phyloP scores from a whole-genome alignment of 2,797 vertebrate species.

The Sebastes steindachneri region DNA sequence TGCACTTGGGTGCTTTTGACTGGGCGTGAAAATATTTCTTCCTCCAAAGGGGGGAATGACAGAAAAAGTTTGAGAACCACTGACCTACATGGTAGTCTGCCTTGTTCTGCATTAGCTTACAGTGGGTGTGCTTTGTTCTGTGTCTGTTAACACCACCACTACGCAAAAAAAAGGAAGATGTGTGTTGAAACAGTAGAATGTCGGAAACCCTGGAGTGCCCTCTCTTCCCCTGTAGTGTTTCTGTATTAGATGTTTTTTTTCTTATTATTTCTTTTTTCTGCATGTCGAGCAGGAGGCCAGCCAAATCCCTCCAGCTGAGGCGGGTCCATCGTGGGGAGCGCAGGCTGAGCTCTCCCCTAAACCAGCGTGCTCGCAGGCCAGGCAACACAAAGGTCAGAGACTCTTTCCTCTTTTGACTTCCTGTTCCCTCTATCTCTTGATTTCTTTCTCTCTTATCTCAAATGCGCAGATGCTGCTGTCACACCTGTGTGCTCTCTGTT shows the following conservation, averaged over 20 bases:
- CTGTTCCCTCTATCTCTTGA: constrained; percentile 1
- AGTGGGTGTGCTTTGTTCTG: background rate
- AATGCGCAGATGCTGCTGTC: constrained; percentile 20
- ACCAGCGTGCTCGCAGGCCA: constrained; percentile 51
- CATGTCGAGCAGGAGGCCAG: constrained; percentile 62
- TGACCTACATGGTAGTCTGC: background rate
- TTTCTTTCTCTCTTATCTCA: background rate
- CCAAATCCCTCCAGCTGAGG: constrained; percentile 61
- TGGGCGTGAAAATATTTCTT: too few species aligned
- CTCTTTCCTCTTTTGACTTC: constrained; percentile 14
- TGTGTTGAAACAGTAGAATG: constrained; percentile 3
- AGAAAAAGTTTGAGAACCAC: too few species aligned
- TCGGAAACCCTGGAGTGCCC: background rate
- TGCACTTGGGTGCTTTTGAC: too few species aligned
- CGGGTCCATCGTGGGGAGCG: constrained; percentile 56
- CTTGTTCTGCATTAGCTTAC: background rate
- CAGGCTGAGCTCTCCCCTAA: constrained; percentile 64
- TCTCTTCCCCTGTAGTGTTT: background rate
- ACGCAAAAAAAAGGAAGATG: background rate
- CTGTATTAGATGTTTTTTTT: background rate
- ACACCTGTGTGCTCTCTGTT: constrained; percentile 57
- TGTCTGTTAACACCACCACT: background rate
- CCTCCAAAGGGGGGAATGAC: too few species aligned
- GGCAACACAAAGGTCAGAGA: constrained; percentile 76
- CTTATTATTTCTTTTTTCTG: constrained; percentile 1